Evolutionary conservation across 2,113 vertebrate species (phyloP).

Genomic region (Brachyistius frenatus): DNA sequence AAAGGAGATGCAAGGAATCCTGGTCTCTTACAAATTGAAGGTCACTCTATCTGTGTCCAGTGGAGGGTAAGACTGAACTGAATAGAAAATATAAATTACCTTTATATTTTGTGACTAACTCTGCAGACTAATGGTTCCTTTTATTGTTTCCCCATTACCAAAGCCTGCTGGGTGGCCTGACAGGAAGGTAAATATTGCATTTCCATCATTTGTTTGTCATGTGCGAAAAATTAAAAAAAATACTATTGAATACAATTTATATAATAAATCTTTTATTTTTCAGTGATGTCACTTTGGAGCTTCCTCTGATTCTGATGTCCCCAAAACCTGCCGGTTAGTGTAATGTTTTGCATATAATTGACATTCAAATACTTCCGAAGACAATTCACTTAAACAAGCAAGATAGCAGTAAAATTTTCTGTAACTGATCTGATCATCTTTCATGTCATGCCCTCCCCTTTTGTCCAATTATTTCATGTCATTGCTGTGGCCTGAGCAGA

Average conservation of each 20-base stretch:
- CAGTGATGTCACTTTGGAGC: conserved; percentile 87
- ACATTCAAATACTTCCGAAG: conserved; percentile 4
- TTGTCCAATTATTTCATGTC: conserved; percentile 14
- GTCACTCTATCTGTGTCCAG: conserved; percentile 86
- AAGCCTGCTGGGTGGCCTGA: conserved; percentile 90
- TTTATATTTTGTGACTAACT: background rate
- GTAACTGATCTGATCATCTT: background rate
- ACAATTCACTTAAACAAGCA: background rate
- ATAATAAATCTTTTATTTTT: conserved; percentile 13
- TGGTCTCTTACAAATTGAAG: conserved; percentile 92
- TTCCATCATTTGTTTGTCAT: background rate
- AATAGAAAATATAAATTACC: background rate
- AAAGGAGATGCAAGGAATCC: conserved; percentile 90
- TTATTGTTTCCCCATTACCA: conserved; percentile 39
- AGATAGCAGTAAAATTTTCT: background rate
- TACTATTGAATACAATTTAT: background rate
- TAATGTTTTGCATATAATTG: background rate
- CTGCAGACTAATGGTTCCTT: conserved; percentile 12
- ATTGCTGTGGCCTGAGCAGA: conserved; percentile 68
- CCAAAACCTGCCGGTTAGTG: conserved; percentile 86
- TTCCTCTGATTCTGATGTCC: conserved; percentile 91
- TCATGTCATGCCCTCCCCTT: background rate
- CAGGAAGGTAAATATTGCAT: conserved; percentile 84
- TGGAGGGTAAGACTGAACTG: conserved; percentile 81
- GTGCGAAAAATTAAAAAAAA: background rate